A percentile compares a stretch with the other conserved stretches of the same genome.
phyloP scores from a whole-genome alignment of 2,888 invertebrate species.

The Philhelius pedissequus region DNA sequence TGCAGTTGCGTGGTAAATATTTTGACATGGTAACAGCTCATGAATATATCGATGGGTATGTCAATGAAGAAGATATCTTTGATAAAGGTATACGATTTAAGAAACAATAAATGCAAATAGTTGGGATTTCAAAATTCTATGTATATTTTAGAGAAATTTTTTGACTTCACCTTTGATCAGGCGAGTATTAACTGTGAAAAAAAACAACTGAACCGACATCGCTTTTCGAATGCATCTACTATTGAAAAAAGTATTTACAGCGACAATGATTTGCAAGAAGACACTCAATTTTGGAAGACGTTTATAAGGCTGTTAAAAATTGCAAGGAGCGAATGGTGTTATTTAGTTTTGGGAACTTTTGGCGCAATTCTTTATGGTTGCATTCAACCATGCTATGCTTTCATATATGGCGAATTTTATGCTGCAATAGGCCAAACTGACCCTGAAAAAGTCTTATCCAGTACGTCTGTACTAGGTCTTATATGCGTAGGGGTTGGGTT shows the following conservation, averaged over 20 bases:
- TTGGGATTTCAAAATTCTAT: too few species aligned
- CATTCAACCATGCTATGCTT: conserved; percentile 86
- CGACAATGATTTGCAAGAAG: neutral
- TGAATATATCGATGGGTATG: conserved; percentile 70
- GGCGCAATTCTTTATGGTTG: conserved; percentile 85
- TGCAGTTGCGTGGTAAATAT: conserved; percentile 83
- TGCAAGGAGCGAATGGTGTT: conserved; percentile 83
- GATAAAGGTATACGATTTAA: conserved; percentile 9
- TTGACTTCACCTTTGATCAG: conserved; percentile 34
- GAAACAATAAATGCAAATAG: too few species aligned
- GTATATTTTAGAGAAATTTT: conserved; percentile 8
- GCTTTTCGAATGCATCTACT: conserved; percentile 36
- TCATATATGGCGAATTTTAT: conserved; percentile 87
- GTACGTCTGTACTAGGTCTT: conserved; percentile 82
- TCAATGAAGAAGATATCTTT: conserved; percentile 19
- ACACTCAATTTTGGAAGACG: conserved; percentile 69
- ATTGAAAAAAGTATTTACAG: neutral
- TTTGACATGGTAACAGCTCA: conserved; percentile 82
- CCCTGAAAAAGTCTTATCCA: conserved; percentile 80
- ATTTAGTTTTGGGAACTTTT: conserved; percentile 82
- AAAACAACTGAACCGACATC: conserved; percentile 40
- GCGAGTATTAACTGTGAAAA: conserved; percentile 34
- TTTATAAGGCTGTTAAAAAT: conserved; percentile 81
- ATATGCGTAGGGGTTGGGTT: conserved; percentile 83
- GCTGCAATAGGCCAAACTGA: conserved; percentile 78